Evolutionary conservation across 2,797 vertebrate species (phyloP).

Genomic region (Gymnocypris eckloni): DNA sequence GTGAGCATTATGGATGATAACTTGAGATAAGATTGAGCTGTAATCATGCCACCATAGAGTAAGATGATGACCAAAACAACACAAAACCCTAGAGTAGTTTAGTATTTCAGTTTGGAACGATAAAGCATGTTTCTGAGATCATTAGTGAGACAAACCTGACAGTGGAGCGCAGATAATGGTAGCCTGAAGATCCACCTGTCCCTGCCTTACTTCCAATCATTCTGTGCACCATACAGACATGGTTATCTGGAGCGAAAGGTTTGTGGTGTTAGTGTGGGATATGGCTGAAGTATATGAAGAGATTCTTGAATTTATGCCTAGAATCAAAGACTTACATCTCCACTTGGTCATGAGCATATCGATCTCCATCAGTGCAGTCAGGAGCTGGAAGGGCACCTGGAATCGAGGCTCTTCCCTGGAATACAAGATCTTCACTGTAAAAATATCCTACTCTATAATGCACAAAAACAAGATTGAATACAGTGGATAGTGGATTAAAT

Average conservation of each 20-base stretch:
- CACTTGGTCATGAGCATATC: conserved; percentile 95
- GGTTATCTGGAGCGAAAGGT: conserved; percentile 84
- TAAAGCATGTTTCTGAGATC: neutral
- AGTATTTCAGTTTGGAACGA: neutral
- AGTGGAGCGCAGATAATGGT: conserved; percentile 95
- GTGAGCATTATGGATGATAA: neutral
- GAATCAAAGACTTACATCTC: conserved; percentile 85
- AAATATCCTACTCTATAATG: neutral
- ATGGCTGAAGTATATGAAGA: neutral
- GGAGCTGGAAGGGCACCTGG: conserved; percentile 95
- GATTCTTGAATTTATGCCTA: neutral
- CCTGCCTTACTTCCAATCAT: conserved; percentile 97
- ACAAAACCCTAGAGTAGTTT: neutral
- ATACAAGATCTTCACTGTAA: neutral
- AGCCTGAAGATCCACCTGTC: conserved; percentile 95
- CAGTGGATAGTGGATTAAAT: neutral
- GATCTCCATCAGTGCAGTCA: conserved; percentile 93
- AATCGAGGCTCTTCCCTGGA: conserved; percentile 93
- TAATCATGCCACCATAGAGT: neutral
- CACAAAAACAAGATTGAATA: neutral
- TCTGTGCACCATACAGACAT: conserved; percentile 96
- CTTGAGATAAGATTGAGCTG: neutral
- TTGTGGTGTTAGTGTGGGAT: neutral
- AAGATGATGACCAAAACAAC: neutral
- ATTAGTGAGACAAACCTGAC: conserved; percentile 82